Evolutionary conservation across 2,113 vertebrate species (phyloP).

Genomic region (Dromaius novaehollandiae): DNA sequence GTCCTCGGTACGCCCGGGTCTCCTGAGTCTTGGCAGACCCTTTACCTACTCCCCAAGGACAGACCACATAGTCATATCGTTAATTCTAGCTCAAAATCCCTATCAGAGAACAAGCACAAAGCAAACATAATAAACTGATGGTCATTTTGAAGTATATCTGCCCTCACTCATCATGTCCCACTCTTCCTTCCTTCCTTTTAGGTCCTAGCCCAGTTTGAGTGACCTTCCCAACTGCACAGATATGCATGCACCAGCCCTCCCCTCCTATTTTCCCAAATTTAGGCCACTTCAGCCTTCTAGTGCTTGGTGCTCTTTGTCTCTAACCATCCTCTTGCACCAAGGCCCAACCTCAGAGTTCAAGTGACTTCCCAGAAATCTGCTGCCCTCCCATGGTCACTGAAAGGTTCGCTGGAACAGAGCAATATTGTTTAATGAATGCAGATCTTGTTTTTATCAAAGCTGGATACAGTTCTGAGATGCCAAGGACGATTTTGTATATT

Average conservation of each 20-base stretch:
- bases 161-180: fast-evolving
- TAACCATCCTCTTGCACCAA: neutral
- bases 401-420: neutral
- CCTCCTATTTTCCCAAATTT: neutral
- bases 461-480: neutral
- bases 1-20: neutral
- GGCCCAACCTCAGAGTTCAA: fast-evolving
- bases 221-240: neutral
- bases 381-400: neutral
- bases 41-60: neutral
- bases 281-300: neutral
- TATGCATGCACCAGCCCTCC: neutral
- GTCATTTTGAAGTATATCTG: neutral
- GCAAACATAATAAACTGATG: neutral
- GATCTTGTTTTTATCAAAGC: neutral
- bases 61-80: fast-evolving
- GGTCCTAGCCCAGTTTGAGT: neutral
- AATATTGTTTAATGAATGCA: neutral
- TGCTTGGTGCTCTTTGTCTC: neutral
- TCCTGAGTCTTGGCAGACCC: neutral
- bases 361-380: neutral
- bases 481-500: neutral
- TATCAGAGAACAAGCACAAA: neutral
- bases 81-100: neutral
- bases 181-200: neutral